phyloP scores from a whole-genome alignment of 2,888 invertebrate genomes.

The Eucera pruinosa region DNA sequence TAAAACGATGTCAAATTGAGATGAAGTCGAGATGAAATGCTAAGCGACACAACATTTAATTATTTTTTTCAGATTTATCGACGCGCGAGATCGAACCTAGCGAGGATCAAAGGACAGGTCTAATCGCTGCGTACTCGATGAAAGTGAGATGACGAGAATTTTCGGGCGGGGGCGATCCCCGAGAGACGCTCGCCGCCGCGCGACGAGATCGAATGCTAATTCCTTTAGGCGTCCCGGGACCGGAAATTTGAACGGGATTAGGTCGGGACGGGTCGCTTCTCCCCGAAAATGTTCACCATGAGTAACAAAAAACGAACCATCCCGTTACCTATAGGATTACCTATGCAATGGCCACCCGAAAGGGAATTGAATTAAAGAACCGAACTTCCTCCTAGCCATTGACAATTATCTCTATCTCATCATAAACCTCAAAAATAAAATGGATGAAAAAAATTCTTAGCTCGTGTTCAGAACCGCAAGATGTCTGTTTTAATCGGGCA shows the following conservation, averaged over 20 bases:
- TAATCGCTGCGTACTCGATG: slow-evolving; percentile 13
- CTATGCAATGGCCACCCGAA: slow-evolving; percentile 58
- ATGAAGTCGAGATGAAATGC: no score
- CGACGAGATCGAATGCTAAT: slow-evolving; percentile 79
- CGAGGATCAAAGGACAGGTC: slow-evolving; percentile 25
- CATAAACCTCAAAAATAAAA: background rate
- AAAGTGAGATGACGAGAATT: slow-evolving; percentile 58
- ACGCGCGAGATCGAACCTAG: no score
- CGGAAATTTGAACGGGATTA: slow-evolving; percentile 79
- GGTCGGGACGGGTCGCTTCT: slow-evolving; percentile 57
- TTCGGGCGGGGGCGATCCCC: slow-evolving; percentile 60
- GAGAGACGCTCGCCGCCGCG: slow-evolving; percentile 57
- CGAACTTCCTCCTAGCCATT: background rate
- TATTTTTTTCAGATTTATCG: slow-evolving; percentile 19
- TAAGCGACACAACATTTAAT: background rate
- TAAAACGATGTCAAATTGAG: no score
- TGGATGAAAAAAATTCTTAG: no score
- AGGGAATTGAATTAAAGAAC: slow-evolving; percentile 61
- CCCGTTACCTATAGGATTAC: slow-evolving; percentile 60
- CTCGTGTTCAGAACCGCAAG: no score
- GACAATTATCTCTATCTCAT: slow-evolving; percentile 36
- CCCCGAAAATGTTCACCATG: slow-evolving; percentile 72
- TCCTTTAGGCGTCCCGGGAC: slow-evolving; percentile 76
- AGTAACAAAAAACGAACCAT: slow-evolving; percentile 74
- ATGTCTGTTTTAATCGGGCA: no score